These are phyloP conservation scores for Gallinago media DNA, from an alignment of 2,113 vertebrate species.

Conservation along the genomic window DNA sequence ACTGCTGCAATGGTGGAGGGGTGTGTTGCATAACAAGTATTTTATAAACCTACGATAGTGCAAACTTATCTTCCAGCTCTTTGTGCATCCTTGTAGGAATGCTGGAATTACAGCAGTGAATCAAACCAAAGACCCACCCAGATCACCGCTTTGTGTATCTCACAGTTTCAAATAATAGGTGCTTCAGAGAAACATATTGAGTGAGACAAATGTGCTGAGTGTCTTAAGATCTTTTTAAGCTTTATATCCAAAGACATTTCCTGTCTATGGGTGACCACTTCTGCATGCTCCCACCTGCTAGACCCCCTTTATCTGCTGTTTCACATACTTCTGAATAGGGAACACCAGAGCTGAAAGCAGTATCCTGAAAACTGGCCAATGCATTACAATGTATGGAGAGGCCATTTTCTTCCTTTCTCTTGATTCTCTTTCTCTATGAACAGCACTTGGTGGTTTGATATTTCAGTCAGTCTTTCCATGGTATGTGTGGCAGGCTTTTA, in stretches of 20 bases:
- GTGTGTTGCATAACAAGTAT: background rate
- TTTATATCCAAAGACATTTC: background rate
- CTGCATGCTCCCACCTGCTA: background rate
- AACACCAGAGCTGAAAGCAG: background rate
- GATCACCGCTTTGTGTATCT: background rate
- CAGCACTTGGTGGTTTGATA: background rate
- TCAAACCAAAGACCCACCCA: background rate
- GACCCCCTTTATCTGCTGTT: background rate
- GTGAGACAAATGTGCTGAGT: background rate
- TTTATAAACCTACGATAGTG: background rate
- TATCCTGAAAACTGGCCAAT: background rate
- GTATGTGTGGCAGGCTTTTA: background rate
- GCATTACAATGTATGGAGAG: background rate
- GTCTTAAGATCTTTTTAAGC: background rate
- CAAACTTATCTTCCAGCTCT: background rate
- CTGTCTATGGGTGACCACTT: background rate
- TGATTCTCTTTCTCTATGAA: background rate
- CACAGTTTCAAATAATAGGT: background rate
- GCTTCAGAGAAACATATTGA: background rate
- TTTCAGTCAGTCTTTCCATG: background rate
- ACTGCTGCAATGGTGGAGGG: background rate
- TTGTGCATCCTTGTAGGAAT: background rate
- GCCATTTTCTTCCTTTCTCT: background rate
- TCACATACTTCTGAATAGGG: background rate
- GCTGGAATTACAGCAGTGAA: background rate